Percentiles rank a stretch among this genome's conserved stretches.
phyloP scores from a whole-genome alignment of 2,113 vertebrate species.

The Chloropsis cyanopogon region DNA sequence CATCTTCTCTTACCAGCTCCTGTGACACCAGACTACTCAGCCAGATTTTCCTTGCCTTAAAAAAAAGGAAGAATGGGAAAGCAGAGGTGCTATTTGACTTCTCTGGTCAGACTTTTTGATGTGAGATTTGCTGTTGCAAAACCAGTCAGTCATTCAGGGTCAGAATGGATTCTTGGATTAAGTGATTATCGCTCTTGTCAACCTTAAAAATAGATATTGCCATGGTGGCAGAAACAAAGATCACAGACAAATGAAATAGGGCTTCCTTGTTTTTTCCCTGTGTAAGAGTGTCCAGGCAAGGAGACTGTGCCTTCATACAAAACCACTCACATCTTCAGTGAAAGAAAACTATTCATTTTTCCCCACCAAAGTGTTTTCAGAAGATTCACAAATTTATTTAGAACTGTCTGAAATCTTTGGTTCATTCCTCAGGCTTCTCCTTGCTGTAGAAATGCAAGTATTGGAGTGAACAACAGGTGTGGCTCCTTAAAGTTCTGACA shows the following conservation, averaged over 20 bases:
- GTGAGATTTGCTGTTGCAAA: slow-evolving; percentile 10
- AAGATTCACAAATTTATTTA: neutral
- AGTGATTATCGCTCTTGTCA: slow-evolving; percentile 29
- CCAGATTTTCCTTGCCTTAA: neutral
- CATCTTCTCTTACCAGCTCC: neutral
- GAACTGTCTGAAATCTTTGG: neutral
- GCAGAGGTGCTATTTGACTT: neutral
- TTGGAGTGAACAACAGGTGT: neutral
- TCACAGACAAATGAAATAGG: neutral
- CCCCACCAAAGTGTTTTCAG: rapidly evolving
- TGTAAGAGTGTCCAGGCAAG: neutral
- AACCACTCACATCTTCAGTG: neutral
- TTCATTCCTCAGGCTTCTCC: neutral
- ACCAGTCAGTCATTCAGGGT: neutral
- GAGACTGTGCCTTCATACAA: neutral
- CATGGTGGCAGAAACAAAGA: neutral
- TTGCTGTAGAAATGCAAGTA: neutral
- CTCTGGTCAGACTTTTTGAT: neutral
- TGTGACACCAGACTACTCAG: neutral
- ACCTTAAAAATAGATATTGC: slow-evolving; percentile 7
- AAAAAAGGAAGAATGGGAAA: neutral
- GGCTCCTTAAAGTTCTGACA: neutral
- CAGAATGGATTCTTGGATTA: slow-evolving; percentile 45
- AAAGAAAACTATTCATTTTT: neutral
- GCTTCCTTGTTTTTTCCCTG: neutral